Evolutionary conservation across 2,797 vertebrate genomes (phyloP).

Genomic region (Urocyon cinereoargenteus): DNA sequence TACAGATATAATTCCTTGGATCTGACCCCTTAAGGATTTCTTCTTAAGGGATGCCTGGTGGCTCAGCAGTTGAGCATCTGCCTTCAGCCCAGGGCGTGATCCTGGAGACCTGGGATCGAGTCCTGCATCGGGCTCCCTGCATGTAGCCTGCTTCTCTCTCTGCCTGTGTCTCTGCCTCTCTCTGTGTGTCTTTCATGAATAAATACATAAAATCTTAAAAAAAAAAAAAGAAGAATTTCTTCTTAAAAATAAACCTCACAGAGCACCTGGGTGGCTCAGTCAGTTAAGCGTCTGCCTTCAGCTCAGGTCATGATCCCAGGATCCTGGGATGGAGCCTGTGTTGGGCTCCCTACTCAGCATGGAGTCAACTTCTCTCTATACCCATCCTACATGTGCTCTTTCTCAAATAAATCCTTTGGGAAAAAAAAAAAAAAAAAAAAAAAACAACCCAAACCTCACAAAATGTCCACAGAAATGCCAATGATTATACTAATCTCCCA

Average conservation of each 20-base stretch:
- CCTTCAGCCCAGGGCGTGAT: too few relatives aligned
- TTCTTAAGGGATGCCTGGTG: neutral
- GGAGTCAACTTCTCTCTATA: neutral
- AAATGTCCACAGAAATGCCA: constrained; percentile 3
- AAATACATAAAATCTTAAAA: too few relatives aligned
- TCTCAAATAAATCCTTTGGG: too few relatives aligned
- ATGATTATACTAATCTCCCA: neutral
- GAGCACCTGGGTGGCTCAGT: neutral
- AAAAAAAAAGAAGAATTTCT: neutral
- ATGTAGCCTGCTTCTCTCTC: too few relatives aligned
- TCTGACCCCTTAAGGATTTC: neutral
- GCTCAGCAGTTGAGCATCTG: too few relatives aligned
- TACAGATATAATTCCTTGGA: neutral
- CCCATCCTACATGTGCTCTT: too few relatives aligned
- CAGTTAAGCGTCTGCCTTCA: neutral
- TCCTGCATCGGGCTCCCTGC: too few relatives aligned
- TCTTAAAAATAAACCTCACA: neutral
- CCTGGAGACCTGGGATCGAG: too few relatives aligned
- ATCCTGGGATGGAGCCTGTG: rapidly evolving
- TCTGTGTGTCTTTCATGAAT: too few relatives aligned
- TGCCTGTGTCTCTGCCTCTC: too few relatives aligned
- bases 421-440: too few relatives aligned
- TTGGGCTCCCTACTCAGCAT: neutral
- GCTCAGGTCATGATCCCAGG: neutral
- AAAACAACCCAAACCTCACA: neutral